Evolutionary conservation across 2,113 vertebrate species (phyloP).

Genomic region (Dolichotis patagonum): DNA sequence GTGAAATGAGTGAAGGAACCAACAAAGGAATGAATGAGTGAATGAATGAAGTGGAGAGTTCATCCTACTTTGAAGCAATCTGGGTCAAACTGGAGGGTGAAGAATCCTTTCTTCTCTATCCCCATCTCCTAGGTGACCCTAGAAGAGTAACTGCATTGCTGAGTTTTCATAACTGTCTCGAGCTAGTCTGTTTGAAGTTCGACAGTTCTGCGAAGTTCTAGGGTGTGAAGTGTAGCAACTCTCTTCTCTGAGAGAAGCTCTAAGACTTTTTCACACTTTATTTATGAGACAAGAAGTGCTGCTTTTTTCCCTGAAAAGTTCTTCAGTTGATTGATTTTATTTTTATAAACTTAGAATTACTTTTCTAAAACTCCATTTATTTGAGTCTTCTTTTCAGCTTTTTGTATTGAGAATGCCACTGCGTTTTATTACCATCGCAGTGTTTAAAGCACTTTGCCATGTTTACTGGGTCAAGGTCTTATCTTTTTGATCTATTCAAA

Average conservation of each 20-base stretch:
- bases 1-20: not conserved
- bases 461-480: conserved; percentile 26
- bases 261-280: conserved; percentile 58
- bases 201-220: conserved; percentile 54
- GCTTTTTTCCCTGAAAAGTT: conserved; percentile 57
- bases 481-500: conserved; percentile 46
- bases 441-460: conserved; percentile 44
- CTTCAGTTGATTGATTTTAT: conserved; percentile 67
- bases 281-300: conserved; percentile 59
- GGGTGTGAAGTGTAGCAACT: conserved; percentile 50
- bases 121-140: not conserved
- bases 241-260: not conserved
- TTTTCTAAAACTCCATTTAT: conserved; percentile 63
- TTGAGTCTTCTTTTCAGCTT: conserved; percentile 40
- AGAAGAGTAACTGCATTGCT: not conserved
- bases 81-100: conserved; percentile 31
- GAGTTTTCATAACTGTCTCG: not conserved
- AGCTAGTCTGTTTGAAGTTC: conserved; percentile 47
- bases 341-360: conserved; percentile 71
- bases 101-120: conserved; percentile 33
- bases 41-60: not conserved
- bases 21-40: not conserved
- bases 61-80: conserved; percentile 1
- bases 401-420: conserved; percentile 62
- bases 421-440: conserved; percentile 59